Evolutionary conservation across 2,888 invertebrate genomes (phyloP).

Genomic region (Ectobius pallidus): DNA sequence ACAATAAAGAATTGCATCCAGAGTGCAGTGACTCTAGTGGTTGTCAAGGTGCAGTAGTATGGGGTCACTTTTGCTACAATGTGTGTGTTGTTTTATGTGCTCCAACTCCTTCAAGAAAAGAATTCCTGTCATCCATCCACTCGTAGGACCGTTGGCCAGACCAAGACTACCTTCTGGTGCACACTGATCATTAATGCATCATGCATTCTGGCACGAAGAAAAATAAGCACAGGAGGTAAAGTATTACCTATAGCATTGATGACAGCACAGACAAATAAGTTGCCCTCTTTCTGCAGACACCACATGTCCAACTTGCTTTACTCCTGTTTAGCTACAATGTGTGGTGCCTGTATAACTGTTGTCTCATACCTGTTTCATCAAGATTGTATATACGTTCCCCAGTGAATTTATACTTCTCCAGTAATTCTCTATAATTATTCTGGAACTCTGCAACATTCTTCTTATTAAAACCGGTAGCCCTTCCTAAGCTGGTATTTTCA

Average conservation of each 20-base stretch:
- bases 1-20: conserved; percentile 1
- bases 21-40: conserved; percentile 20
- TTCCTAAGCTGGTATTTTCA: not conserved
- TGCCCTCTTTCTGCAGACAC: too few species aligned
- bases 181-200: not conserved
- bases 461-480: too few species aligned
- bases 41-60: conserved; percentile 19
- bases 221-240: too few species aligned
- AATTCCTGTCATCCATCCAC: too few species aligned
- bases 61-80: not conserved
- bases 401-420: not conserved
- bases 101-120: not conserved
- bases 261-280: too few species aligned
- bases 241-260: too few species aligned
- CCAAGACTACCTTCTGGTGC: too few species aligned
- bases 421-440: not conserved
- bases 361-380: not conserved
- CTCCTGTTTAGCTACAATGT: not conserved
- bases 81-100: not conserved
- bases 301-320: too few species aligned
- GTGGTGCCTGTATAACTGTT: not conserved
- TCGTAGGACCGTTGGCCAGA: too few species aligned
- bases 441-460: not conserved
- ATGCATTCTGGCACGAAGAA: not conserved
- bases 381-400: not conserved